Base-by-base conservation (phyloP, 2,113 vertebrate genomes). In the Peromyscus polionotus region DNA sequence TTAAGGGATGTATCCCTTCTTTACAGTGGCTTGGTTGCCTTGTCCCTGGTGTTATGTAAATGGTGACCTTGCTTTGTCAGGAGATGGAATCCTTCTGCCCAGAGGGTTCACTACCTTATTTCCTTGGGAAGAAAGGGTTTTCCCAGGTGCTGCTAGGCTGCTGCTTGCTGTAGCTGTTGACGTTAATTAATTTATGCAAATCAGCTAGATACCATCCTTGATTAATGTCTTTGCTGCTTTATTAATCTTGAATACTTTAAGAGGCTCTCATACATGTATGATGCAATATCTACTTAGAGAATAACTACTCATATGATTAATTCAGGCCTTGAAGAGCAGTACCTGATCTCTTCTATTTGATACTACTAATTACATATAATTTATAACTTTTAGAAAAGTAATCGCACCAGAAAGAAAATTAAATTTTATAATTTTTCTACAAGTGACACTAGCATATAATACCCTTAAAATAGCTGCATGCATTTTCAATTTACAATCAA, bases 361-460 rank as follows among this genome's bases (percentile, higher is more conserved):
- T 97, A 98, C 96, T 98, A 94, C 94, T 99, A 98, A 98, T 99
- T 98, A 98, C 94, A 91, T 28, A 97, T 98, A 97, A 98, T 98
- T 98, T 98, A 97, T 80, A 97, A 98, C 70, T 96, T 96, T n/a
- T 59, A 97, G 96, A 98, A 91, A 65, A 89, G 92, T 88, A 79
- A 91, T 89, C 87, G 86, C 91, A 97, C 97, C 86, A 91, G 83
- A 98, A 98, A 97, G 94, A 68, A 97, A 98, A 98, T 16, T 59
- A 96, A 97, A 95, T 98, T 98, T 98, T 97, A 88, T 96, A 97
- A 98, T 97, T 98, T 98, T 98, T 98, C 45, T 87, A n/a, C 5
- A 8, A 39, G 36, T 65, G 45, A 84, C 42, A 45, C 0, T 72
- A 92, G 88, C 70, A 67, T 83, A 45, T 4, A 96, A 51, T 17